Conservation (phyloP, 2,888 invertebrate genomes). For the Torymus tubicola region DNA sequence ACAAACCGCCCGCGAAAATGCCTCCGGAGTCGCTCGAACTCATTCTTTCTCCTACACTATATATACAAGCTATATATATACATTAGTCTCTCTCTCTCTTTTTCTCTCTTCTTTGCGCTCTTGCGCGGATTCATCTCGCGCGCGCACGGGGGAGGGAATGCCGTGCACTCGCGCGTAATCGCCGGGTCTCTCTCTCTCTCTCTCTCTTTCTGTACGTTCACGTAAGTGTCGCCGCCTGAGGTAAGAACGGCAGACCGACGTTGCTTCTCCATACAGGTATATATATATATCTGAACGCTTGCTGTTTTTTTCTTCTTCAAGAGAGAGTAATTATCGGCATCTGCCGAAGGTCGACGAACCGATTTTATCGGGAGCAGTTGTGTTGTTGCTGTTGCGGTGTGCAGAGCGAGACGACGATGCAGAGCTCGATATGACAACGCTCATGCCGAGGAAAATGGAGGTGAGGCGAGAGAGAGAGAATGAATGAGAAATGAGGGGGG, state of each 20-base stretch:
- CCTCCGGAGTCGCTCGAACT: too few species aligned
- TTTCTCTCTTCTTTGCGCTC: not conserved
- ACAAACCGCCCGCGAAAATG: too few species aligned
- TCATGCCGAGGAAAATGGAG: not conserved
- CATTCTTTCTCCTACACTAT: too few species aligned
- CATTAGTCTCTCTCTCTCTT: not conserved
- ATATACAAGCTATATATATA: not conserved
- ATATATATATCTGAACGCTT: too few species aligned
- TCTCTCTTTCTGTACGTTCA: conserved; percentile 2
- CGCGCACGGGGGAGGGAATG: conserved; percentile 35
- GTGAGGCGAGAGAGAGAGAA: too few species aligned
- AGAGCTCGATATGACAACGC: not conserved
- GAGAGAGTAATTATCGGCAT: conserved; percentile 65
- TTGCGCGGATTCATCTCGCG: conserved; percentile 31
- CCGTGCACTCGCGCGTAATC: conserved; percentile 29
- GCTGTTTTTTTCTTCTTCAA: not conserved
- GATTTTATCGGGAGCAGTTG: conserved; percentile 57
- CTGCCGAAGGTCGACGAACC: conserved; percentile 63
- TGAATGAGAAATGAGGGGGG: too few species aligned
- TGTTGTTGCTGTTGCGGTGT: conserved; percentile 26
- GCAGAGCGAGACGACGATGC: too few species aligned
- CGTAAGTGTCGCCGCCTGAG: conserved; percentile 61
- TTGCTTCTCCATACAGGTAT: conserved; percentile 49
- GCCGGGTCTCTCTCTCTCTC: conserved; percentile 20
- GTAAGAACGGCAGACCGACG: conserved; percentile 46